phyloP scores from a whole-genome alignment of 2,797 vertebrate species.

The Gouania willdenowi region DNA sequence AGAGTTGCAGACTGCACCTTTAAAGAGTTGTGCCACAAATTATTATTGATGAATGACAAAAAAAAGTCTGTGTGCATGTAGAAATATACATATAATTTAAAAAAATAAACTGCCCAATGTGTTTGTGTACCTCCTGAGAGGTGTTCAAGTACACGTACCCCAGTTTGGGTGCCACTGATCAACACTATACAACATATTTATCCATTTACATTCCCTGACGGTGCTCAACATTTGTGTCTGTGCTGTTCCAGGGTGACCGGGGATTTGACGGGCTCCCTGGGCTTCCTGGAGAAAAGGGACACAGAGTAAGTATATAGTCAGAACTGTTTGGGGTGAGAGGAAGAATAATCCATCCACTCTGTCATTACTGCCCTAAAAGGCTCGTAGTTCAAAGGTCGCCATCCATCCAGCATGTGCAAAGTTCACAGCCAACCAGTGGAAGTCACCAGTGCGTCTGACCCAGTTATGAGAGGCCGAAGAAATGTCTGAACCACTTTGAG shows the following conservation, averaged over 20 bases:
- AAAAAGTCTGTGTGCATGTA: no score
- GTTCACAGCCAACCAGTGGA: constrained; percentile 26
- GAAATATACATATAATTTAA: no score
- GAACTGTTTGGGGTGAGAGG: background rate
- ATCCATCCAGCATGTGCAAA: constrained; percentile 12
- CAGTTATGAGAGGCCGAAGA: constrained; percentile 27
- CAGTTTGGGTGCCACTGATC: no score
- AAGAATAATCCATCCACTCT: constrained; percentile 1
- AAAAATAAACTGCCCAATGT: no score
- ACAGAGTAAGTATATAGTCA: constrained; percentile 65
- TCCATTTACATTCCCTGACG: no score
- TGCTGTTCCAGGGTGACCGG: constrained; percentile 79
- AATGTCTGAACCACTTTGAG: constrained; percentile 34
- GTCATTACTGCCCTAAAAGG: constrained; percentile 15
- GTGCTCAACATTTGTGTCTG: no score
- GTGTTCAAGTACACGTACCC: no score
- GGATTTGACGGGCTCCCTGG: constrained; percentile 81
- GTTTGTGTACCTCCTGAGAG: no score
- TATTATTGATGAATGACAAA: no score
- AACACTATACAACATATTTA: no score
- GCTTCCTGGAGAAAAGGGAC: constrained; percentile 80
- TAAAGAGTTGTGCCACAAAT: no score
- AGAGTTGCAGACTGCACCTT: no score
- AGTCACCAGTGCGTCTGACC: constrained; percentile 30
- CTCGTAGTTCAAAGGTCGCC: constrained; percentile 9